Conservation (phyloP, 2,797 vertebrate genomes). For the Ficedula albicollis region DNA sequence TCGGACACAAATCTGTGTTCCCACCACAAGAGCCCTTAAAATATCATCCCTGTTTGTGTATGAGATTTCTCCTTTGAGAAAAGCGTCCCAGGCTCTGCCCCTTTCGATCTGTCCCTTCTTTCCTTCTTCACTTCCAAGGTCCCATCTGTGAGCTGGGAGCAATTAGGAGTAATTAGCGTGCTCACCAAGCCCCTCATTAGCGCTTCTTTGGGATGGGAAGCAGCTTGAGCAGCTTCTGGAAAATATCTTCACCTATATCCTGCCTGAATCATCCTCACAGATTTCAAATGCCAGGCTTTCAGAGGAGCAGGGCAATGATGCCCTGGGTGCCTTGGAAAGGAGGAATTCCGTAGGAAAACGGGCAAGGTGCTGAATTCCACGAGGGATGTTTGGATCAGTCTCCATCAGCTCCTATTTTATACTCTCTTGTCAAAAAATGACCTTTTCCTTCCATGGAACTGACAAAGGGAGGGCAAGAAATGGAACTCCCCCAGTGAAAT, state of each 20-base stretch:
- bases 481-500: not conserved
- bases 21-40: not conserved
- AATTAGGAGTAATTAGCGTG: not conserved
- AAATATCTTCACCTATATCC: not conserved
- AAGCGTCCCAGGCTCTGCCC: not conserved
- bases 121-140: not conserved
- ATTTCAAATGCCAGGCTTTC: not conserved
- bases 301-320: not conserved
- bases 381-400: not conserved
- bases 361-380: not conserved
- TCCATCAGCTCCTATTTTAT: not conserved
- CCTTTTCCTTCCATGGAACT: not conserved
- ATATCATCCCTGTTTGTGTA: not conserved
- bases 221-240: not conserved
- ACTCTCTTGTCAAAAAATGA: not conserved
- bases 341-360: rapidly evolving
- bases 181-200: not conserved
- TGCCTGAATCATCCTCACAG: not conserved
- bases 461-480: not conserved
- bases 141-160: not conserved
- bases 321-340: not conserved
- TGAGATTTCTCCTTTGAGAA: not conserved
- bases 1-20: rapidly evolving
- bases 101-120: not conserved
- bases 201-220: not conserved